Conservation (phyloP, 2,113 vertebrate species). For the Cochlearius cochlearius region DNA sequence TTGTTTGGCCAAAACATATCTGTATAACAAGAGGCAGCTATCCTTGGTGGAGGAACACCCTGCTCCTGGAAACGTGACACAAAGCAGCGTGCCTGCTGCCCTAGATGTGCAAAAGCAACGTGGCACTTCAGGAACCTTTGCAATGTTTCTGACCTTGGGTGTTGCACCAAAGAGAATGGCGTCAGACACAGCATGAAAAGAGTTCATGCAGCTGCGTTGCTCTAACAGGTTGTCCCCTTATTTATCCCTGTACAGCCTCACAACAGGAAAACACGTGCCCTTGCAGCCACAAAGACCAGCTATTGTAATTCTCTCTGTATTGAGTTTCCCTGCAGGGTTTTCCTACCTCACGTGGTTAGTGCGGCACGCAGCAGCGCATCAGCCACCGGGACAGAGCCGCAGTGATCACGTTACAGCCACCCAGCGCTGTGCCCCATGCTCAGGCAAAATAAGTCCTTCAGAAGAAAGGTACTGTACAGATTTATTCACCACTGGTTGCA, state of each 20-base stretch:
- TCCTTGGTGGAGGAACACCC: background rate
- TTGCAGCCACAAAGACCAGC: background rate
- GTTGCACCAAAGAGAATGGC: accelerated
- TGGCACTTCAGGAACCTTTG: background rate
- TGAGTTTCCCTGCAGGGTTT: background rate
- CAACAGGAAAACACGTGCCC: background rate
- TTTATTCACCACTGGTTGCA: background rate
- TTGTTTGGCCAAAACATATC: background rate
- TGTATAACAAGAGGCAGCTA: background rate
- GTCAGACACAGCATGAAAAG: background rate
- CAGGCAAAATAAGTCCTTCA: background rate
- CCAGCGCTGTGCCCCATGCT: accelerated
- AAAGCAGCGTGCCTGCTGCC: accelerated
- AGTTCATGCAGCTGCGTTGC: background rate
- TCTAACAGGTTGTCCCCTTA: constrained; percentile 28
- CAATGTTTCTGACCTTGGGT: background rate
- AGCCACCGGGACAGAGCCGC: background rate
- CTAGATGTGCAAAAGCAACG: background rate
- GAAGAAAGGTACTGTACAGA: background rate
- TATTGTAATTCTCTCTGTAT: background rate
- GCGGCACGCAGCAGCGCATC: accelerated
- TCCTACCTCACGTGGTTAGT: accelerated
- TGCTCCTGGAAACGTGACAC: background rate
- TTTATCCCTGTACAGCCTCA: background rate
- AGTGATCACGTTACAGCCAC: background rate